Conservation (phyloP, 2,888 invertebrate genomes). For the Caenorhabditis doughertyi region DNA sequence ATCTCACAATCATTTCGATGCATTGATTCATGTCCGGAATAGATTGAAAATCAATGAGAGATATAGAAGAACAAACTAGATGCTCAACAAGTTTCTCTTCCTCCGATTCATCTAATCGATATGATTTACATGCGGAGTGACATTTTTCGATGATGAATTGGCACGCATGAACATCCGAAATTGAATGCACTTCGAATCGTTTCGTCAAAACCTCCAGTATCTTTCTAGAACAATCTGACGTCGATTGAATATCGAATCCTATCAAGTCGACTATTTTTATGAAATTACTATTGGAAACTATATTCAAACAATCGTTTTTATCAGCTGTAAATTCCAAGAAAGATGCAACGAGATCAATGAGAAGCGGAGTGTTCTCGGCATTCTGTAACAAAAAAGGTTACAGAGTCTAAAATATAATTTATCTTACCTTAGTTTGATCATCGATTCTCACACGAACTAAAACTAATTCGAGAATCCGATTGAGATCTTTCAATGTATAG, state of each 20-base stretch:
- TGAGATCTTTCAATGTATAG: constrained; percentile 24
- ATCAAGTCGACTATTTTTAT: constrained; percentile 36
- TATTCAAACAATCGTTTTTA: neutral
- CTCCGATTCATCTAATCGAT: constrained; percentile 35
- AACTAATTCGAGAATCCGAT: constrained; percentile 34
- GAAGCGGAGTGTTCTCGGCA: neutral
- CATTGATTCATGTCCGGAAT: constrained; percentile 23
- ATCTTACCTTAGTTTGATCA: constrained; percentile 36
- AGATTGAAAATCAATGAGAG: constrained; percentile 29
- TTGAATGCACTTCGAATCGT: constrained; percentile 4
- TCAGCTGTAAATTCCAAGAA: constrained; percentile 25
- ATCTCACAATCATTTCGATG: constrained; percentile 35
- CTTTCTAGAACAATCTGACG: constrained; percentile 21
- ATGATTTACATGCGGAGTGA: constrained; percentile 33
- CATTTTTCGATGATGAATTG: constrained; percentile 51
- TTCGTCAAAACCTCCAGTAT: constrained; percentile 47
- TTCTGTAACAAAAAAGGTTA: neutral
- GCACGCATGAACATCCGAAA: constrained; percentile 5
- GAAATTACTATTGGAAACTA: constrained; percentile 11
- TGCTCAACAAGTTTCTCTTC: constrained; percentile 31
- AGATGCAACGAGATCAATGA: constrained; percentile 42
- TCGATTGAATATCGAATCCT: constrained; percentile 40
- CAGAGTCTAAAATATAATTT: neutral
- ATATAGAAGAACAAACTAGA: constrained; percentile 35
- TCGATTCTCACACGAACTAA: constrained; percentile 35